Conservation (phyloP, 2,113 vertebrate species). For the Anhinga rufa region DNA sequence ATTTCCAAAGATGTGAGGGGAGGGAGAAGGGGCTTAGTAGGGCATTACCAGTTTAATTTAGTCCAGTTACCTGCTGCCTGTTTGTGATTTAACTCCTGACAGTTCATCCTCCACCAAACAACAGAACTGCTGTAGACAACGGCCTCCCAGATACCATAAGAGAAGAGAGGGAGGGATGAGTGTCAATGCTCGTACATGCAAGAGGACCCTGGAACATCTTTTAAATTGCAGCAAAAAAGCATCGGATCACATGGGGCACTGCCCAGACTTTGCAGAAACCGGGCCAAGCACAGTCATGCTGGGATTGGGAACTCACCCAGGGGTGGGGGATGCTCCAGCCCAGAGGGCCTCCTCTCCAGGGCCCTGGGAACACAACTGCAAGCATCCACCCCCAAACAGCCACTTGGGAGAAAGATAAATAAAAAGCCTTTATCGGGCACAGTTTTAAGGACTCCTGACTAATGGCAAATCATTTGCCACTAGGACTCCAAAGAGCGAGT, state of each 20-base stretch:
- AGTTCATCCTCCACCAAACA: not conserved
- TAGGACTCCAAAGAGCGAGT: not conserved
- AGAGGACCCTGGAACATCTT: not conserved
- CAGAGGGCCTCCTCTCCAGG: not conserved
- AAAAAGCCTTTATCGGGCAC: not conserved
- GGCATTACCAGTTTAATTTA: not conserved
- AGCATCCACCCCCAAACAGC: not conserved
- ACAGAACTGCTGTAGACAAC: not conserved
- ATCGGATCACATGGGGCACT: not conserved
- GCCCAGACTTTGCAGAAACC: not conserved
- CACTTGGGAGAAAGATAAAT: not conserved
- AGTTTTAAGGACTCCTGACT: not conserved
- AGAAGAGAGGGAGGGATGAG: not conserved
- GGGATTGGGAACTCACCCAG: not conserved
- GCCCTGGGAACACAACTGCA: not conserved
- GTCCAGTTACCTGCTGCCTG: not conserved
- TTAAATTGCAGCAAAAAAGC: not conserved
- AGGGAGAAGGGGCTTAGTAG: not conserved
- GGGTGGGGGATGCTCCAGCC: not conserved
- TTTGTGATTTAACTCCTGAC: not conserved
- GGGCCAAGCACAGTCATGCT: rapidly evolving
- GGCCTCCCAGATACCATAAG: rapidly evolving
- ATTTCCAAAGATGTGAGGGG: not conserved
- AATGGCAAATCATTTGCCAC: not conserved
- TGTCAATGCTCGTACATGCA: not conserved